Percentiles rank a stretch among this genome's conserved stretches.
Evolutionary conservation across 2,113 vertebrate genomes (phyloP).

Genomic region (Carollia perspicillata): DNA sequence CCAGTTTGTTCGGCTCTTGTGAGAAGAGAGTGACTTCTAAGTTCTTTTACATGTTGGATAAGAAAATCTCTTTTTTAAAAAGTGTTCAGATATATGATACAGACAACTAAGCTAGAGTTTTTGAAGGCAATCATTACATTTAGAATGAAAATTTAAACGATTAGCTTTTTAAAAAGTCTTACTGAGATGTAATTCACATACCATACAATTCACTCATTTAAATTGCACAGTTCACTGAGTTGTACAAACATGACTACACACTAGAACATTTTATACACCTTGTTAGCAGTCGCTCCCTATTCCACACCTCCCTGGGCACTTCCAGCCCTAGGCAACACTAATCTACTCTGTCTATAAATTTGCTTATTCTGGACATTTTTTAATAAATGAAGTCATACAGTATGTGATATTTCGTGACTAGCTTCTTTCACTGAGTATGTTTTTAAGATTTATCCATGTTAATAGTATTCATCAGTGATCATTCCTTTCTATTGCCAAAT

Average conservation of each 20-base stretch:
- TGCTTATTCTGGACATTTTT: not conserved
- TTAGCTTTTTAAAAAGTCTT: not conserved
- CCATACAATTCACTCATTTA: not conserved
- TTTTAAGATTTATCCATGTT: not conserved
- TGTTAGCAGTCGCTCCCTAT: not conserved
- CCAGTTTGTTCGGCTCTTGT: not conserved
- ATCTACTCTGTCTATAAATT: not conserved
- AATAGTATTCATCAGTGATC: not conserved
- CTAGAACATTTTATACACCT: not conserved
- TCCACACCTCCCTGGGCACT: not conserved
- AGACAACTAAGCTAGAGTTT: not conserved
- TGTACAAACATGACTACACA: not conserved
- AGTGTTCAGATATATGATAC: not conserved
- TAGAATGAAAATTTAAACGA: not conserved
- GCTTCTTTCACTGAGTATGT: not conserved
- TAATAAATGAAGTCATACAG: too few species aligned
- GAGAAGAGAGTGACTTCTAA: not conserved
- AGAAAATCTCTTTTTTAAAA: not conserved
- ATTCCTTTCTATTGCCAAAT: not conserved
- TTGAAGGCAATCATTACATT: not conserved
- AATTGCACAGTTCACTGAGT: not conserved
- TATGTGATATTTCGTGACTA: not conserved
- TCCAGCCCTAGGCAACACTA: not conserved
- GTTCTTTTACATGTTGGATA: not conserved
- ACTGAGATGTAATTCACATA: not conserved